Conservation (phyloP, 1,140 invertebrate species). For the Charaxes varanes region DNA sequence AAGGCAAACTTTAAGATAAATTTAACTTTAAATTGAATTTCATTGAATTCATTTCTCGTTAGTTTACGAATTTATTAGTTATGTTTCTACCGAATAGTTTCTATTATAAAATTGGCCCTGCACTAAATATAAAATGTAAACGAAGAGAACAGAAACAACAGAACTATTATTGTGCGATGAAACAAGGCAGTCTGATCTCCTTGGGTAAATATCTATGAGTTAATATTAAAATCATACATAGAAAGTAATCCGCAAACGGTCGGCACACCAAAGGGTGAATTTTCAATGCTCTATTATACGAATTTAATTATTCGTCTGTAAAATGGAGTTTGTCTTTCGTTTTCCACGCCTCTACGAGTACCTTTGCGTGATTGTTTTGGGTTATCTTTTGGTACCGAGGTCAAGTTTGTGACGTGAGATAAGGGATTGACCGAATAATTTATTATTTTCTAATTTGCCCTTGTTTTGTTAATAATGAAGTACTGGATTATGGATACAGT, state of each 20-base stretch:
- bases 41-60: too few species aligned
- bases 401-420: conserved; percentile 32
- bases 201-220: too few species aligned
- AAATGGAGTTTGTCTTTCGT: conserved; percentile 27
- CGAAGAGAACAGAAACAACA: too few species aligned
- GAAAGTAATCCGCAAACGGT: conserved; percentile 12
- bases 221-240: conserved; percentile 21
- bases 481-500: too few species aligned
- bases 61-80: too few species aligned
- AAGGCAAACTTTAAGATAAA: too few species aligned
- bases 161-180: too few species aligned
- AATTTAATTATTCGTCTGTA: conserved; percentile 27
- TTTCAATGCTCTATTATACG: conserved; percentile 21
- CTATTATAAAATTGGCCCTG: too few species aligned
- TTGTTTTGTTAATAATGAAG: conserved; percentile 1
- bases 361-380: conserved; percentile 29
- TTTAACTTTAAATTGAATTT: too few species aligned
- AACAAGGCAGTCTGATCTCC: too few species aligned
- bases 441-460: conserved; percentile 6
- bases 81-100: too few species aligned
- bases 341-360: conserved; percentile 27
- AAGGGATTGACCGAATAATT: conserved; percentile 26
- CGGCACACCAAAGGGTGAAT: conserved; percentile 17
- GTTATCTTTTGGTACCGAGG: conserved; percentile 17
- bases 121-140: too few species aligned